Conservation (phyloP, 2,888 invertebrate species). For the Microdon myrmicae region DNA sequence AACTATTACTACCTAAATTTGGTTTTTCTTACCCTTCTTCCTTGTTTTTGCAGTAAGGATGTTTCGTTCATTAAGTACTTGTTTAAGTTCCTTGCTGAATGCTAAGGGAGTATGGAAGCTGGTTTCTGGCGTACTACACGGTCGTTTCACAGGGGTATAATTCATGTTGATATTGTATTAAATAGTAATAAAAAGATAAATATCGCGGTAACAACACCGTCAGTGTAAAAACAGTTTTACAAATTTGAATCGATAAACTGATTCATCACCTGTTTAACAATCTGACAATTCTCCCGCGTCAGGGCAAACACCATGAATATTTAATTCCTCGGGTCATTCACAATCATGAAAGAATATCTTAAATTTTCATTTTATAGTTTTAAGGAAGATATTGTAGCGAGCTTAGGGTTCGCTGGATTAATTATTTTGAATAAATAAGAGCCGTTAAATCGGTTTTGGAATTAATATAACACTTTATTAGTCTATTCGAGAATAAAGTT, state of each 20-base stretch:
- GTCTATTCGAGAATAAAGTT: too few relatives aligned
- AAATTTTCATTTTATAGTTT: too few relatives aligned
- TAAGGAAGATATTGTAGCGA: too few relatives aligned
- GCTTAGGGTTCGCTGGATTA: too few relatives aligned
- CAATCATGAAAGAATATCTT: too few relatives aligned
- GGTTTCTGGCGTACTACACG: conserved; percentile 26
- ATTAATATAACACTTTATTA: too few relatives aligned
- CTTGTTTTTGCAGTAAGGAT: conserved; percentile 72
- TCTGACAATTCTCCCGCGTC: conserved; percentile 13
- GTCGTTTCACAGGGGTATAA: conserved; percentile 58
- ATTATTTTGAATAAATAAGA: too few relatives aligned
- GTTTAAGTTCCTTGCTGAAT: conserved; percentile 71
- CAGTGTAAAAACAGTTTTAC: background rate
- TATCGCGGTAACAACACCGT: background rate
- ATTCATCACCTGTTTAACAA: conserved; percentile 40
- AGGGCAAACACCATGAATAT: conserved; percentile 13
- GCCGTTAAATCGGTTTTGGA: too few relatives aligned
- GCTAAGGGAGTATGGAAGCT: conserved; percentile 66
- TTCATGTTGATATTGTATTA: conserved; percentile 54
- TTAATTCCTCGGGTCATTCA: too few relatives aligned
- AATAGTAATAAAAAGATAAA: background rate
- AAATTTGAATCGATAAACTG: conserved; percentile 18
- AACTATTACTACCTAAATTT: too few relatives aligned
- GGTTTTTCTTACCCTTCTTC: conserved; percentile 67
- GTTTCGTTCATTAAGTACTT: conserved; percentile 72